Base-by-base conservation (phyloP, 2,888 invertebrate genomes). In the Deroplatys truncata region DNA sequence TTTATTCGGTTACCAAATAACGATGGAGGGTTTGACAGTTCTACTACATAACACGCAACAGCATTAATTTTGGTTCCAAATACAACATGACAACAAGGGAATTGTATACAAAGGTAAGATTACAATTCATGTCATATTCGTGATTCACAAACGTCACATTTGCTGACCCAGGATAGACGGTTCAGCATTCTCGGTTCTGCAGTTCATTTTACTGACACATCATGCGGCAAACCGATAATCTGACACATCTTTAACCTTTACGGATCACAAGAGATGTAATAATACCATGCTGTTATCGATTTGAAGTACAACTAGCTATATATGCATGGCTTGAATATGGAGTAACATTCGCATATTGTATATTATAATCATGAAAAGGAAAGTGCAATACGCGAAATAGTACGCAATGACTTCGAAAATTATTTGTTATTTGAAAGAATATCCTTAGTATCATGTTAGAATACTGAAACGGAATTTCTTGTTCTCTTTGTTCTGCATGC, bases 71-170 rank as follows among this genome's bases (percentile, higher is more conserved):
- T n/a, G 16, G 89, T 89, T 16, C 13, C n/a, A 28, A 8, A 25
- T 88, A 31, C 86, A 94, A 93, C 92, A 94, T 94, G 94, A 94
- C 94, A 89, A 94, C 94, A 89, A 94, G 94, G 93, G 94, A 94
- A 92, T 92, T 94, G 1, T 94, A 94, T 91, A 94, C 94, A 28
- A 91, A 91, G 91, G 91, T 91, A 91, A 90, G 90, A 88, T 72
- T 7, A 13, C 43, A 83, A 84, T 20, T 20, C 56, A 72, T 72
- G 25, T 72, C 16, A 20, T 20, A 25, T 20, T 72, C 20, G 56
- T 25, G 56, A 72, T 72, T 25, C 25, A 16, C 5, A 25, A 72
- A 72, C 56, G 20, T 25, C 25, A 72, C 25, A 72, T 72, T 72
- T 20, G 25, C 7, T 72, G 56, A 72, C 16, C 56, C 25, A 72